These are phyloP conservation scores for Heterohyrax brucei DNA, from an alignment of 2,797 vertebrate species.

Conservation along the genomic window DNA sequence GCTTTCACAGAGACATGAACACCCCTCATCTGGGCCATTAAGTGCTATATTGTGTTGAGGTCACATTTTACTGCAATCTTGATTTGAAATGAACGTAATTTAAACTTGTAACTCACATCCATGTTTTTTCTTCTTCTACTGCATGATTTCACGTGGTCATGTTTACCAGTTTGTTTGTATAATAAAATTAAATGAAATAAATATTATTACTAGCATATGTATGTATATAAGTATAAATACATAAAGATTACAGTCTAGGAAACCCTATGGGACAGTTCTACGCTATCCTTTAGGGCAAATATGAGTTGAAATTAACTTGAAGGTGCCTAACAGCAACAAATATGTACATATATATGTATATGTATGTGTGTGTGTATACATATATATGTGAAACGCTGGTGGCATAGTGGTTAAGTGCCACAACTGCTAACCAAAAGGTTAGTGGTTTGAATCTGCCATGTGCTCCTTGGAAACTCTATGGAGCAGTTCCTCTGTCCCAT, in stretches of 20 bases:
- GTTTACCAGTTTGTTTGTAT: slow-evolving; percentile 51
- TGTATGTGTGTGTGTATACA: no score
- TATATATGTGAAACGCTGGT: no score
- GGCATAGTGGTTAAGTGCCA: no score
- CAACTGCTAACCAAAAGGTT: no score
- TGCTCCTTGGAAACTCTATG: no score
- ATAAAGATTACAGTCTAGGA: neutral
- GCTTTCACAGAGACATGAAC: slow-evolving; percentile 66
- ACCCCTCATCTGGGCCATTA: slow-evolving; percentile 34
- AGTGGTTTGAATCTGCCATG: no score
- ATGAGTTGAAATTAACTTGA: neutral
- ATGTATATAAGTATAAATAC: neutral
- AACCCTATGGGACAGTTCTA: neutral
- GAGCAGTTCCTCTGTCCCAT: no score
- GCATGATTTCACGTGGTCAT: slow-evolving; percentile 47
- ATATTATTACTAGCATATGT: neutral
- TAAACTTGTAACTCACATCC: slow-evolving; percentile 48
- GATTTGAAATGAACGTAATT: slow-evolving; percentile 44
- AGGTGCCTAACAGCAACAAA: neutral
- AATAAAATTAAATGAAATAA: slow-evolving; percentile 61
- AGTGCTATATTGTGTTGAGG: slow-evolving; percentile 54
- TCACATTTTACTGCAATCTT: slow-evolving; percentile 26
- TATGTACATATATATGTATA: neutral
- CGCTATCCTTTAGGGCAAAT: neutral
- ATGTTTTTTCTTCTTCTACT: slow-evolving; percentile 18